Evolutionary conservation across 2,888 invertebrate genomes (phyloP), one percentile per base, ranked within the genome.

Genomic region (Onchidella celtica): DNA sequence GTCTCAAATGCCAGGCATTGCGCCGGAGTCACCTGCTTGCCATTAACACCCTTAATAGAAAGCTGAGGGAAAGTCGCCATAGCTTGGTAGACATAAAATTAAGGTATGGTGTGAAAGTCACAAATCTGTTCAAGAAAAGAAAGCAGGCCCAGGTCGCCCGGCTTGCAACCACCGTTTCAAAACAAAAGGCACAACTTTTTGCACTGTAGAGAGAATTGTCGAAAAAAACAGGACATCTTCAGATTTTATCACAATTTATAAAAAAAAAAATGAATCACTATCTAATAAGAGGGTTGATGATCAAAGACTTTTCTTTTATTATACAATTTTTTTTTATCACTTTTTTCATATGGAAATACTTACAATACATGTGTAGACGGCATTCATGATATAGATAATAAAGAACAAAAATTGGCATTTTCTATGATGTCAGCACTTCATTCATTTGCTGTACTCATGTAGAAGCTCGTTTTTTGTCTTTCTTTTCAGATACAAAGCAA

Each of bases 401-500:
- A 47, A 47, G 17, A 11, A 47, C 17, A 47, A 11, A 47, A 11
- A 47, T 47, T 47, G 47, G 47, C 9, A 11, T 47, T 17, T 47
- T 47, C 47, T 47, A 17, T 47, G 47, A 17, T 47, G 47, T 47
- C 47, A 47, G 47, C 17, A 6, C 6, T 47, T 47, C 47, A 47
- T 47, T 47, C 47, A 47, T 47, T 47, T 17, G 17, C 47, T 47
- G 47, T 47, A 47, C 47, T 47, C 47, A 61, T n/a, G n/a, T 61
- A 24, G n/a, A 24, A 6, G n/a, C 27, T 61, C 24, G 9, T 61
- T 61, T 61, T 24, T 61, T 14, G 4, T n/a, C n/a, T n/a, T n/a
- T n/a, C n/a, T 24, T 61, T 61, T 61, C 61, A 61, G 61, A 61
- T 61, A 61, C 27, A 61, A 61, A 61, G 61, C 61, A 21, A 61